Evolutionary conservation across 2,888 invertebrate species (phyloP).

Genomic region (Sericinus montela): DNA sequence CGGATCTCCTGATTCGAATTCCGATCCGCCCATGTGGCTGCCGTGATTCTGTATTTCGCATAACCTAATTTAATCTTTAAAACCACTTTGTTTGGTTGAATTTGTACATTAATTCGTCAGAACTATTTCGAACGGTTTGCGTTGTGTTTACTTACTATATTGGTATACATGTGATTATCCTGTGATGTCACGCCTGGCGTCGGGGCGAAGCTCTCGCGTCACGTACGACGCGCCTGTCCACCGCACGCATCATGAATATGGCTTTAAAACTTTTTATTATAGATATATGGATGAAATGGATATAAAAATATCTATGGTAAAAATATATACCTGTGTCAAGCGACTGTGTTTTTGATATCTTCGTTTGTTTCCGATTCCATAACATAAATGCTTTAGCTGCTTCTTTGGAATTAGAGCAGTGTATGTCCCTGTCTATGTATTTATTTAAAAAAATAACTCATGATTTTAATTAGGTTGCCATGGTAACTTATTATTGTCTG

Average conservation of each 20-base stretch:
- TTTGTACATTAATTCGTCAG: constrained; percentile 57
- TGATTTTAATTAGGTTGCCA: too few relatives aligned
- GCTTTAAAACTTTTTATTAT: constrained; percentile 14
- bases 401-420: too few relatives aligned
- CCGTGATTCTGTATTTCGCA: background rate
- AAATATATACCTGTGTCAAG: too few relatives aligned
- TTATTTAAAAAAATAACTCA: too few relatives aligned
- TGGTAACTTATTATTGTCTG: too few relatives aligned
- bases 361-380: too few relatives aligned
- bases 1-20: too few relatives aligned
- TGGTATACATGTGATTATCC: constrained; percentile 44
- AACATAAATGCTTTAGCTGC: too few relatives aligned
- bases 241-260: constrained; percentile 12
- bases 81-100: constrained; percentile 54
- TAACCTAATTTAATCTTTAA: constrained; percentile 31
- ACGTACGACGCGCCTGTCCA: constrained; percentile 36
- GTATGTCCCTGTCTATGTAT: too few relatives aligned
- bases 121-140: constrained; percentile 66
- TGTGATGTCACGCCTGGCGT: constrained; percentile 45
- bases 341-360: too few relatives aligned
- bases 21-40: background rate
- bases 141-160: constrained; percentile 40
- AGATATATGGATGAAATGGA: too few relatives aligned
- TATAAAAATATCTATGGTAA: too few relatives aligned
- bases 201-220: constrained; percentile 14